Evolutionary conservation across 2,113 vertebrate species (phyloP), one percentile per base, ranked within the genome.

Genomic region (Melanocharis versteri): DNA sequence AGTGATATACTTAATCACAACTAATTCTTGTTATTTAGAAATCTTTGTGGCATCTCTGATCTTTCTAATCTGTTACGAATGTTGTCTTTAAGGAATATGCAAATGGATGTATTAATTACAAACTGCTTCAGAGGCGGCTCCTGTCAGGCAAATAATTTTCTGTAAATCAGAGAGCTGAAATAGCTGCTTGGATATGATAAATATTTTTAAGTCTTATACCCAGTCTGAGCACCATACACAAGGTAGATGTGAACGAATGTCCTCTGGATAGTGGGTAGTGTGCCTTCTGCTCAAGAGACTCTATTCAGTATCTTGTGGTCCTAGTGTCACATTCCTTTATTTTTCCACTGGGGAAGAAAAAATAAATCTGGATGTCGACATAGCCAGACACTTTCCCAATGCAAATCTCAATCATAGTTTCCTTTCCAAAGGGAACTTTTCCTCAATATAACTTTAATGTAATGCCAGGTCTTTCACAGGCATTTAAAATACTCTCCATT

Each of bases 61-160:
- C 78, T 78, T 60, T 70, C 73, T 93, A 96, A 97, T 96, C 90
- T 96, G 62, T 62, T 71, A 60, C 40, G 58, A 94, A 87, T 50
- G 5, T 89, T 89, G 70, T 90, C 92, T 96, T 96, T 83, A 95
- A 98, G 83, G 73, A 88, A 83, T 87, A 83, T 89, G 93, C 95
- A 93, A 94, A 96, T 87, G 83, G 87, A 92, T 33, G 45, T 96
- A 96, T 94, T 97, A 97, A 98, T 98, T 96, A 93, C 78, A 94
- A 96, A 62, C 56, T 92, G 91, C 92, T 97, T 96, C 93, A 89
- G 90, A 98, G 95, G 42, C 0, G 2, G 62, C 71, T 96, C 79
- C 80, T 96, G 50, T 81, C 89, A 88, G 71, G 57, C 68, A 97
- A 94, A 78, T 85, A 75, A 18, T 61, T 66, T 83, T 89, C 91